Evolutionary conservation across 2,113 vertebrate species (phyloP), one percentile per base, ranked within the genome.

Genomic region (Lipotes vexillifer): DNA sequence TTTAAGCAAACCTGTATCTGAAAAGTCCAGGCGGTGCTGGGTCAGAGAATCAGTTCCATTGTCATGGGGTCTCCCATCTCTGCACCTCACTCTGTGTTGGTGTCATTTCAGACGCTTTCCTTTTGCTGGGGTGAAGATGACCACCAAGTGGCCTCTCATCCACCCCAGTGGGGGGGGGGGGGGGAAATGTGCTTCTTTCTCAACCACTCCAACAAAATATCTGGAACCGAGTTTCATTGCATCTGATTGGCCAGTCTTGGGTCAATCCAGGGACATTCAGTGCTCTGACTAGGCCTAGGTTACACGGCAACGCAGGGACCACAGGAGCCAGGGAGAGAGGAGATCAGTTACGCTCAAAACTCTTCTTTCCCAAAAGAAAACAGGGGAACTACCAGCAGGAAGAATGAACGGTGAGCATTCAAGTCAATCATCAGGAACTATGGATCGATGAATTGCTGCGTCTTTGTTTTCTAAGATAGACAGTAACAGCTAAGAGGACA

Each of bases 201-300:
- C 63, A 87, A 46, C 10, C 25, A 9, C 4, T 74, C 29, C n/a
- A 49, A 11, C 27, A 18, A 33, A 93, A 90, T 6, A 84, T 7
- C 11, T 90, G 36, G 31, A 72, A 69, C 75, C 71, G 9, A 81
- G 27, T 92, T 96, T 69, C 36, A 21, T 38, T 96, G 20, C 49
- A 6, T 77, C 68, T 83, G 55, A 78, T 69, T 74, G 31, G 66
- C 46, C 29, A 74, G 12, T 41, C 14, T 77, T 86, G 14, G 29
- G n/a, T 31, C 18, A 92, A 3, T n/a, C 38, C 41, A 44, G 25
- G 33, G 49, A 20, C 18, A 10, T 36, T 18, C 71, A 84, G 1
- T 65, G 2, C 1, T 65, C 52, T 77, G 2, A 75, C 23, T 29
- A 71, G 49, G 12, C 10, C 1, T 85, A 81, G 7, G 2, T 69